These are phyloP conservation scores for Hermodice carunculata DNA, from an alignment of 2,888 invertebrate genomes.

Conservation along the genomic window DNA sequence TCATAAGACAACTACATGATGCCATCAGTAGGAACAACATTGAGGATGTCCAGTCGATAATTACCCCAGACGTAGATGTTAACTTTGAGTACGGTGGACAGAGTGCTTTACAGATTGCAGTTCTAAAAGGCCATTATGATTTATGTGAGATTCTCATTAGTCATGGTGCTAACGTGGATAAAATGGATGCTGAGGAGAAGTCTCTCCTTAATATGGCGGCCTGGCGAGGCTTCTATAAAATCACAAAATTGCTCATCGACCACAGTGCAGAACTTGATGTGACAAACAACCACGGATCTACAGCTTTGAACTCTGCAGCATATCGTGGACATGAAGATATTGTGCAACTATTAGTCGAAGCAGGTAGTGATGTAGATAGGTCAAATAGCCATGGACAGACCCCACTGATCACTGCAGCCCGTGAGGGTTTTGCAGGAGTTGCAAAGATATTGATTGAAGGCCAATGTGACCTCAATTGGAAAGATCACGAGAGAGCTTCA, in stretches of 20 bases:
- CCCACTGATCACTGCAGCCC: constrained; percentile 52
- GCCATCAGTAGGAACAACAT: constrained; percentile 53
- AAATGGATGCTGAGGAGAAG: constrained; percentile 53
- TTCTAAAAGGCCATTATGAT: constrained; percentile 51
- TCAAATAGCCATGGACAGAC: constrained; percentile 50
- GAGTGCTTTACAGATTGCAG: constrained; percentile 61
- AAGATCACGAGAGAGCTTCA: constrained; percentile 49
- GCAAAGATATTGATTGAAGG: constrained; percentile 48
- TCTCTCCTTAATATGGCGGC: constrained; percentile 48
- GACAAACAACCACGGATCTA: constrained; percentile 55
- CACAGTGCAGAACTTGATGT: constrained; percentile 55
- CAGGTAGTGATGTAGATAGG: constrained; percentile 48
- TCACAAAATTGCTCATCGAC: constrained; percentile 54
- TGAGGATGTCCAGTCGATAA: constrained; percentile 44
- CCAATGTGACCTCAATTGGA: constrained; percentile 49
- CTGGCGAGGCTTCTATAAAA: constrained; percentile 48
- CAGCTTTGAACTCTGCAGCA: constrained; percentile 59
- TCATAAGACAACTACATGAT: constrained; percentile 47
- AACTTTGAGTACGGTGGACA: constrained; percentile 64
- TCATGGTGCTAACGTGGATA: constrained; percentile 60
- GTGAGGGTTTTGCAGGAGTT: constrained; percentile 43
- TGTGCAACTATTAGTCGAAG: constrained; percentile 42
- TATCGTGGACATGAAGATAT: constrained; percentile 47
- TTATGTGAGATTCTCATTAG: constrained; percentile 56
- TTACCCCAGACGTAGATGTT: constrained; percentile 58